Evolutionary conservation across 2,888 invertebrate species (phyloP).

Genomic region (Andrena flavipes): DNA sequence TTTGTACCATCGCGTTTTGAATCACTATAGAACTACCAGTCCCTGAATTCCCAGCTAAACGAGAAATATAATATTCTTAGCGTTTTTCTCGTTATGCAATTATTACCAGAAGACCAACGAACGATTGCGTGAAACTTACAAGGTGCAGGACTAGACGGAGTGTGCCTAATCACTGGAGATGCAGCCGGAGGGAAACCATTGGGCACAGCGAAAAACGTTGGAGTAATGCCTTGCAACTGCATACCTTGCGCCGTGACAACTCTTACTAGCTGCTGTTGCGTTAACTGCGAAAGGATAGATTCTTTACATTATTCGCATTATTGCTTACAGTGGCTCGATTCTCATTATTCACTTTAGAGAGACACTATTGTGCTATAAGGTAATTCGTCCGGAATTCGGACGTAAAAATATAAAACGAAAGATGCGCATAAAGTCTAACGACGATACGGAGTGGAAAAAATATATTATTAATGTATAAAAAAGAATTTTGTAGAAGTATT

Average conservation of each 20-base stretch:
- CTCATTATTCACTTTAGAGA: background rate
- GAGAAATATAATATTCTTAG: conserved; percentile 31
- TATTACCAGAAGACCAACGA: background rate
- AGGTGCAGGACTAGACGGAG: conserved; percentile 83
- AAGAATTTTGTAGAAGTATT: conserved; percentile 50
- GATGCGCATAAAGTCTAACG: conserved; percentile 27
- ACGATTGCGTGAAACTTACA: conserved; percentile 73
- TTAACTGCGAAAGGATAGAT: conserved; percentile 75
- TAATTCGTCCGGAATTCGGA: conserved; percentile 21
- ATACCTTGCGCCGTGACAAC: conserved; percentile 88
- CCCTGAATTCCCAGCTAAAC: conserved; percentile 78
- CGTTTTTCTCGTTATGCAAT: background rate
- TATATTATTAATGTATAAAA: conserved; percentile 36
- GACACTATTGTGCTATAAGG: conserved; percentile 15
- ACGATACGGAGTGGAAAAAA: conserved; percentile 26
- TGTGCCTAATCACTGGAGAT: conserved; percentile 83
- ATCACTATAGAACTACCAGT: conserved; percentile 82
- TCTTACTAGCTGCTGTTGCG: conserved; percentile 87
- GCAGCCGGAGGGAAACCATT: conserved; percentile 83
- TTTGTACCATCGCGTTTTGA: conserved; percentile 84
- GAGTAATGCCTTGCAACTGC: conserved; percentile 85
- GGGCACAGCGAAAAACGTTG: conserved; percentile 84
- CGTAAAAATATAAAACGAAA: conserved; percentile 8
- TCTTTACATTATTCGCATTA: conserved; percentile 13
- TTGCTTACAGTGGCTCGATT: background rate